A percentile compares a stretch with the other conserved stretches of the same genome.
Conservation (phyloP, 2,888 invertebrate species). For the Scaeva pyrastri region DNA sequence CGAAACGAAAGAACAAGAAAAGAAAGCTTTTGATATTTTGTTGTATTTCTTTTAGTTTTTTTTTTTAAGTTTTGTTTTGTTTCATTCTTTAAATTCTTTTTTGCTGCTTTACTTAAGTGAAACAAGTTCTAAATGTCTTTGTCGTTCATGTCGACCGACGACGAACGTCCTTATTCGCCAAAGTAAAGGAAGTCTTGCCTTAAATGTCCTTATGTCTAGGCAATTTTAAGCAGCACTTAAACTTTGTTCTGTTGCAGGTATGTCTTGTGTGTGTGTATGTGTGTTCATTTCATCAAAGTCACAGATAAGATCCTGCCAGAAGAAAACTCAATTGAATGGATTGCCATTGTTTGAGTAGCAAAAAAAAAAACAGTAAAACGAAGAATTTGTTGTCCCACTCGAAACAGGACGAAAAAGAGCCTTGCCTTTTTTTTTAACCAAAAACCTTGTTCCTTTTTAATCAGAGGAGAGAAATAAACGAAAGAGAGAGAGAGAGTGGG, state of each 20-base stretch:
- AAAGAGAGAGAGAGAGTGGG: too few relatives aligned
- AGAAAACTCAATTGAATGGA: conserved; percentile 9
- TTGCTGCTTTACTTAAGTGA: conserved; percentile 33
- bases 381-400: background rate
- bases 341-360: background rate
- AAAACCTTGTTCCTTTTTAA: conserved; percentile 24
- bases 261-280: background rate
- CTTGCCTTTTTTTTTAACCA: conserved; percentile 4
- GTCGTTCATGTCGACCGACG: too few relatives aligned
- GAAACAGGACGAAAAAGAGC: background rate
- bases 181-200: conserved; percentile 25
- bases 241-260: background rate
- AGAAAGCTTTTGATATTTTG: conserved; percentile 55
- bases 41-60: conserved; percentile 14
- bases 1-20: conserved; percentile 16
- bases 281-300: conserved; percentile 7
- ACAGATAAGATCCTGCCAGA: background rate
- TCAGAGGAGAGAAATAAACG: background rate
- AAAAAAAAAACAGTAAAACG: background rate
- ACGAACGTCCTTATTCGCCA: too few relatives aligned
- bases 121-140: conserved; percentile 53
- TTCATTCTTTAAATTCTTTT: too few relatives aligned
- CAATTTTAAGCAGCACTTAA: conserved; percentile 23
- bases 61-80: background rate
- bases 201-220: conserved; percentile 16